These are phyloP conservation scores for Macrophya annulata DNA, from an alignment of 2,888 invertebrate species.

Conservation along the genomic window DNA sequence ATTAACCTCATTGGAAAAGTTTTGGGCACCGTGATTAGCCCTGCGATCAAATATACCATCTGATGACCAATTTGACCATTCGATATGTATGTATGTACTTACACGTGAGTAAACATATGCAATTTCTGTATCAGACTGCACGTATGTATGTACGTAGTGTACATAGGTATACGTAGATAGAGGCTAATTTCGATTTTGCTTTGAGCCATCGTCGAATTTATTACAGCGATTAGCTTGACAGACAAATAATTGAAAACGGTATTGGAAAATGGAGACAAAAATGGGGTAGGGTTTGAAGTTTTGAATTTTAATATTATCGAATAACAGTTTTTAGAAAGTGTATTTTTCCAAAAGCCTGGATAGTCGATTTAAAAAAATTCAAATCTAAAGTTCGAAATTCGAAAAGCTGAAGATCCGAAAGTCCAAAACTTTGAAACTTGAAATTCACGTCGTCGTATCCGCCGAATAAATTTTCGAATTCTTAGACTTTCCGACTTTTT, in stretches of 20 bases:
- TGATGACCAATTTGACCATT: constrained; percentile 17
- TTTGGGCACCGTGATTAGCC: background rate
- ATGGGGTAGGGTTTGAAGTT: too few relatives aligned
- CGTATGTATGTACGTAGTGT: background rate
- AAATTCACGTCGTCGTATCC: too few relatives aligned
- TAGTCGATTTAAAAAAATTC: too few relatives aligned
- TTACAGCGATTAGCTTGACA: background rate
- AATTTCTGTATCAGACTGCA: background rate
- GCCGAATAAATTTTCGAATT: too few relatives aligned
- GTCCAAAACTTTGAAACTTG: too few relatives aligned
- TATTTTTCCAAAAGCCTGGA: too few relatives aligned
- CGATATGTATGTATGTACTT: background rate
- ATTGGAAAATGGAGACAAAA: background rate
- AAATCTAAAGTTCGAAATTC: too few relatives aligned
- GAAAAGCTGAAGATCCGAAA: too few relatives aligned
- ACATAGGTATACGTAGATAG: background rate
- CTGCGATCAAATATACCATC: background rate
- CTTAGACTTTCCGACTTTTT: too few relatives aligned
- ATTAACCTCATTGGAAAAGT: background rate
- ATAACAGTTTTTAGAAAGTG: too few relatives aligned
- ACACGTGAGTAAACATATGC: background rate
- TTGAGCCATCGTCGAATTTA: background rate
- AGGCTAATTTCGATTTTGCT: background rate
- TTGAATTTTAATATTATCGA: too few relatives aligned
- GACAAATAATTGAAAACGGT: background rate